phyloP scores from a whole-genome alignment of 2,797 vertebrate species.

The Aviceda leuphotes region DNA sequence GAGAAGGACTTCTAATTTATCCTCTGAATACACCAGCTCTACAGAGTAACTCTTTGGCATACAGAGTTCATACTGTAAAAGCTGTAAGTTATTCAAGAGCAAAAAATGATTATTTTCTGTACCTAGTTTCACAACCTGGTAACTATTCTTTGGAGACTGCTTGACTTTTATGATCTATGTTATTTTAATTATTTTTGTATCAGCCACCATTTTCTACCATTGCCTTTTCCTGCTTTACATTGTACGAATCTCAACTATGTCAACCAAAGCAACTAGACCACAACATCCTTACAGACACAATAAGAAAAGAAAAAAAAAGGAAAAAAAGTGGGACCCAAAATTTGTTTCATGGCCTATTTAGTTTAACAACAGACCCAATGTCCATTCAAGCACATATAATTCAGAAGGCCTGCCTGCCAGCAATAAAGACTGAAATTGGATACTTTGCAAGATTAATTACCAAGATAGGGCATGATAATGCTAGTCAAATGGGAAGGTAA shows the following conservation, averaged over 20 bases:
- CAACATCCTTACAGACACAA: neutral
- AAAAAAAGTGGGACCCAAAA: constrained; percentile 49
- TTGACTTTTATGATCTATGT: neutral
- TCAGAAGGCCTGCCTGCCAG: constrained; percentile 90
- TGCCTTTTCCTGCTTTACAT: neutral
- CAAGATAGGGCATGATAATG: constrained; percentile 96
- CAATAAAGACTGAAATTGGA: constrained; percentile 98
- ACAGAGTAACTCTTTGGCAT: neutral
- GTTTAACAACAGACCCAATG: constrained; percentile 82
- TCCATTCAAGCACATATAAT: constrained; percentile 89
- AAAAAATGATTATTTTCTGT: neutral
- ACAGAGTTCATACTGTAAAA: neutral
- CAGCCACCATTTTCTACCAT: neutral
- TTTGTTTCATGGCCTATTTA: constrained; percentile 73
- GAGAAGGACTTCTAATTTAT: neutral
- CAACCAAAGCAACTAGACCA: constrained; percentile 49
- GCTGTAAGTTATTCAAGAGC: neutral
- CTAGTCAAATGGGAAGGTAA: constrained; percentile 99
- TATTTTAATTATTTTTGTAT: neutral
- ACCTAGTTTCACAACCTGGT: neutral
- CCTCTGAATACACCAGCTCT: neutral
- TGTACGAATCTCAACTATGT: neutral
- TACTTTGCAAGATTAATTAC: constrained; percentile 99
- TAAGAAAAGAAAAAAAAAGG: neutral
- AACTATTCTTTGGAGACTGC: neutral